Percentiles rank a stretch among this genome's conserved stretches.
phyloP scores from a whole-genome alignment of 1,140 invertebrate genomes.

The Drosophila elegans region DNA sequence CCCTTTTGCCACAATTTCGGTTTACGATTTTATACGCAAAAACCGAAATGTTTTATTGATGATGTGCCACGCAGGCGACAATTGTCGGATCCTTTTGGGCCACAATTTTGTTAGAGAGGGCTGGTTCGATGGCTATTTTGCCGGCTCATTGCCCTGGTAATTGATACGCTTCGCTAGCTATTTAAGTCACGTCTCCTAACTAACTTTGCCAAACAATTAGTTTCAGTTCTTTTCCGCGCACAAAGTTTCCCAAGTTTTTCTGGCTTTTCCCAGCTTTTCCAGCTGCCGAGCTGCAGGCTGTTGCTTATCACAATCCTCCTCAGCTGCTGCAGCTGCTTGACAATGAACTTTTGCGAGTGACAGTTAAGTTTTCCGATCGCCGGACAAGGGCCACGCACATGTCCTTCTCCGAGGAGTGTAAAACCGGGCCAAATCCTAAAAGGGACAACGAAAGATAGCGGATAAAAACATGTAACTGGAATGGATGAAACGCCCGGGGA shows the following conservation, averaged over 20 bases:
- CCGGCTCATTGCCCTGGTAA: slow-evolving; percentile 67
- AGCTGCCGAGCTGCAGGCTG: slow-evolving; percentile 41
- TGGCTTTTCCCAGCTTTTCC: slow-evolving; percentile 22
- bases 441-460: slow-evolving; percentile 50
- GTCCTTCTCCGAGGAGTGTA: slow-evolving; percentile 31
- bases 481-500: slow-evolving; percentile 6
- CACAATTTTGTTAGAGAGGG: slow-evolving; percentile 4
- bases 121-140: slow-evolving; percentile 51
- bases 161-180: slow-evolving; percentile 62
- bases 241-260: slow-evolving; percentile 58
- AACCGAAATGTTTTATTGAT: slow-evolving; percentile 74
- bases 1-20: slow-evolving; percentile 68
- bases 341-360: slow-evolving; percentile 50
- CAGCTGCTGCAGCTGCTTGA: slow-evolving; percentile 24
- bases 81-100: slow-evolving; percentile 34
- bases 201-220: slow-evolving; percentile 79
- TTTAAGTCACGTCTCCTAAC: slow-evolving; percentile 72
- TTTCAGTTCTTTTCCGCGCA: slow-evolving; percentile 44
- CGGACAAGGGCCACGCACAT: slow-evolving; percentile 40
- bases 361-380: slow-evolving; percentile 39
- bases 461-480: slow-evolving; percentile 45
- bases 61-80: slow-evolving; percentile 66
- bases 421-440: slow-evolving; percentile 31
- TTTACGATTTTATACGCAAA: slow-evolving; percentile 54
- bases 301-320: slow-evolving; percentile 49